Evolutionary conservation across 2,113 vertebrate species (phyloP).

Genomic region (Mormyrus lacerda): DNA sequence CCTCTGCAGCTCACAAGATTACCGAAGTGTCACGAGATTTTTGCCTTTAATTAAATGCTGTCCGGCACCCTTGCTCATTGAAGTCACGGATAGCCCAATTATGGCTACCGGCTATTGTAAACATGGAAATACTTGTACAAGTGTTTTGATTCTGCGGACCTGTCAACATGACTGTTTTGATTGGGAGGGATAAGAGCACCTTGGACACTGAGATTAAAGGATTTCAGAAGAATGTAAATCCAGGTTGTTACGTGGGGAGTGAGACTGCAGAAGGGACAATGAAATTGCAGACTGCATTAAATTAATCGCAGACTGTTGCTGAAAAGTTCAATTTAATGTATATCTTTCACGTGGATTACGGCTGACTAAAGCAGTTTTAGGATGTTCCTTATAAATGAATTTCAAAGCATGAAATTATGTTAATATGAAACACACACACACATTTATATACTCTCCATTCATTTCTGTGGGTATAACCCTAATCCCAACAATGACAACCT

Average conservation of each 20-base stretch:
- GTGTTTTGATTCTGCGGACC: constrained; percentile 39
- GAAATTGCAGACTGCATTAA: background rate
- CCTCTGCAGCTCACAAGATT: background rate
- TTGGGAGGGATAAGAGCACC: constrained; percentile 47
- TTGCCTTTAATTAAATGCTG: background rate
- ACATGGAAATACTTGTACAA: constrained; percentile 25
- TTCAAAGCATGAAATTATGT: background rate
- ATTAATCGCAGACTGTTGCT: too few relatives aligned
- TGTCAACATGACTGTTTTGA: constrained; percentile 62
- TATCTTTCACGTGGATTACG: background rate
- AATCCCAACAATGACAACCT: background rate
- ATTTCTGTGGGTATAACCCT: background rate
- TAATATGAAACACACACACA: background rate
- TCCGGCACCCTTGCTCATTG: background rate
- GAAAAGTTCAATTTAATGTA: background rate
- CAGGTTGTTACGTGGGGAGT: constrained; percentile 28
- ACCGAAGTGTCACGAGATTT: background rate
- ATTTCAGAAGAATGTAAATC: constrained; percentile 59
- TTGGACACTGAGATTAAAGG: constrained; percentile 56
- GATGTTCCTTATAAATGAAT: background rate
- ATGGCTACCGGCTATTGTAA: constrained; percentile 27
- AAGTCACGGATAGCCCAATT: constrained; percentile 31
- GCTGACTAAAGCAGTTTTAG: background rate
- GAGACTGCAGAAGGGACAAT: constrained; percentile 6
- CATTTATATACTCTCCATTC: background rate